Evolutionary conservation across 2,113 vertebrate species (phyloP).

Genomic region (Leptodactylus fuscus): DNA sequence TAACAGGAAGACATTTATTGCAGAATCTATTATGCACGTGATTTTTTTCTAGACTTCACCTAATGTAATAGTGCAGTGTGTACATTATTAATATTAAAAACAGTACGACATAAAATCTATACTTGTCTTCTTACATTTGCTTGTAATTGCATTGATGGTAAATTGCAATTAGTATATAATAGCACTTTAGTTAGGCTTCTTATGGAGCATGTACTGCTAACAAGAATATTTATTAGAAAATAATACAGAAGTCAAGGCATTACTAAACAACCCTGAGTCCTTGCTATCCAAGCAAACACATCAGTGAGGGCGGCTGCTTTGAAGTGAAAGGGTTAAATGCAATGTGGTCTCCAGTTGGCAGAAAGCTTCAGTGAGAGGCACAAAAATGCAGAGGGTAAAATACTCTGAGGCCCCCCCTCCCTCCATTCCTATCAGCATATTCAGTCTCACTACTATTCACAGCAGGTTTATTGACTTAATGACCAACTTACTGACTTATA

Average conservation of each 20-base stretch:
- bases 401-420: neutral
- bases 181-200: slow-evolving; percentile 2
- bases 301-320: neutral
- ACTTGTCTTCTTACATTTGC: slow-evolving; percentile 4
- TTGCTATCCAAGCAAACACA: neutral
- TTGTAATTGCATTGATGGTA: slow-evolving; percentile 16
- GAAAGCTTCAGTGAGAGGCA: slow-evolving; percentile 37
- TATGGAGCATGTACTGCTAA: neutral
- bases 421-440: slow-evolving; percentile 14
- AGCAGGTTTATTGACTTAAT: slow-evolving; percentile 29
- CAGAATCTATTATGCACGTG: neutral
- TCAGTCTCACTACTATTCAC: slow-evolving; percentile 6
- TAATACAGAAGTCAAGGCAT: neutral
- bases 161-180: slow-evolving; percentile 17
- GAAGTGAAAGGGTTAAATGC: slow-evolving; percentile 14
- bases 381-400: slow-evolving; percentile 22
- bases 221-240: neutral
- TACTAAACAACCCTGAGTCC: neutral
- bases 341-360: slow-evolving; percentile 47
- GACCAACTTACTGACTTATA: neutral
- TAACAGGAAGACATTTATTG: neutral
- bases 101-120: slow-evolving; percentile 27
- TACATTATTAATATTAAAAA: slow-evolving; percentile 37
- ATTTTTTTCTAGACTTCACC: neutral
- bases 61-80: slow-evolving; percentile 3